These are phyloP conservation scores for Ctenopoma kingsleyae DNA, from an alignment of 2,797 vertebrate species.

Conservation along the genomic window DNA sequence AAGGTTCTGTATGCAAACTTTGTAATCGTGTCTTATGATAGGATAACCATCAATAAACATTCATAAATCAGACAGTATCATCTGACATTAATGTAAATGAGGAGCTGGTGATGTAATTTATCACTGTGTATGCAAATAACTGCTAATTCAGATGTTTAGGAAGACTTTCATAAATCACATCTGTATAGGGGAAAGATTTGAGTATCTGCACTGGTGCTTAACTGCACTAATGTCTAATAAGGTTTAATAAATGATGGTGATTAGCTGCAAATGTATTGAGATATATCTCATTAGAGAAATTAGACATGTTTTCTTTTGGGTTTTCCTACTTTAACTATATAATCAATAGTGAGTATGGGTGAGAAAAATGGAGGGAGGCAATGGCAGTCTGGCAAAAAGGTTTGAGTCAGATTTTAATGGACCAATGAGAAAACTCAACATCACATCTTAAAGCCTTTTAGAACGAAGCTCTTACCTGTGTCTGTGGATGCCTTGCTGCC, in stretches of 20 bases:
- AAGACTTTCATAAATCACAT: conserved; percentile 30
- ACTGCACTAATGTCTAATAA: neutral
- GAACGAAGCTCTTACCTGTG: conserved; percentile 72
- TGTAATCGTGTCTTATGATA: neutral
- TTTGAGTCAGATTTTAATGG: conserved; percentile 6
- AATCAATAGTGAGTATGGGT: neutral
- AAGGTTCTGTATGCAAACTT: neutral
- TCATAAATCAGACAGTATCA: conserved; percentile 8
- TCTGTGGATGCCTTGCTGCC: conserved; percentile 81
- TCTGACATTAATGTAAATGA: conserved; percentile 21
- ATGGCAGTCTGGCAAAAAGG: neutral
- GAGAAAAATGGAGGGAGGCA: neutral
- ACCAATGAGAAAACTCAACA: neutral
- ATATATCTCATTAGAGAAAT: conserved; percentile 15
- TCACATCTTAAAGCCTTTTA: neutral
- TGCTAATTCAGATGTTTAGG: conserved; percentile 24
- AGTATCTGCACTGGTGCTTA: neutral
- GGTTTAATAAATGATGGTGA: conserved; percentile 27
- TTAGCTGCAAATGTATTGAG: conserved; percentile 23
- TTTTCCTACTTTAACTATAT: neutral
- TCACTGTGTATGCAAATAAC: conserved; percentile 35
- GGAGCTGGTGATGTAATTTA: conserved; percentile 33
- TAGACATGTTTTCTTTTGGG: conserved; percentile 16
- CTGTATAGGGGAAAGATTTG: conserved; percentile 1
- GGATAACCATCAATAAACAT: neutral